A percentile compares a stretch with the other conserved stretches of the same genome.
Conservation (phyloP, 1,140 invertebrate genomes). For the Triops cancriformis region DNA sequence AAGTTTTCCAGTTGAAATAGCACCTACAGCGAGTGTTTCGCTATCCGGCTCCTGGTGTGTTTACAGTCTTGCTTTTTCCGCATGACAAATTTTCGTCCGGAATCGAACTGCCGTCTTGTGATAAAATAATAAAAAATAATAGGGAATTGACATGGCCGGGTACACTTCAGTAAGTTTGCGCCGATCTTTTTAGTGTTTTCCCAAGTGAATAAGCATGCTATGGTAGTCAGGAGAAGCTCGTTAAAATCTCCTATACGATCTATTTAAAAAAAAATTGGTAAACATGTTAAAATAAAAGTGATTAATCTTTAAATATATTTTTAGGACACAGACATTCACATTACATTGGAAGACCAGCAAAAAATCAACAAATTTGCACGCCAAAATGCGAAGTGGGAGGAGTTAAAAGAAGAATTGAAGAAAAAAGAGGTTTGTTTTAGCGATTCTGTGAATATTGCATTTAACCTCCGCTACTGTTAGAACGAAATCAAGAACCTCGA, state of each 20-base stretch:
- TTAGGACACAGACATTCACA: constrained; percentile 83
- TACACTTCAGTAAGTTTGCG: background rate
- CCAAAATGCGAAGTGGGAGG: constrained; percentile 82
- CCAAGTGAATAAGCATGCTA: background rate
- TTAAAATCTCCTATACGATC: no score
- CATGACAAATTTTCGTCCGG: no score
- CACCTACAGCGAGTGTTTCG: no score
- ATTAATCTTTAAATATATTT: constrained; percentile 33
- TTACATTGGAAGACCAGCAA: constrained; percentile 92
- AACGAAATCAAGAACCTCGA: constrained; percentile 85
- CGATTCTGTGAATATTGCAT: background rate
- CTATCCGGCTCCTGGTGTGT: no score
- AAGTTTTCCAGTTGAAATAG: no score
- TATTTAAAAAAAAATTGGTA: no score
- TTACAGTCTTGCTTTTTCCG: no score
- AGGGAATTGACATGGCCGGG: background rate
- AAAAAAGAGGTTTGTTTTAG: constrained; percentile 57
- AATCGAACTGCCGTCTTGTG: background rate
- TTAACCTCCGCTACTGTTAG: constrained; percentile 42
- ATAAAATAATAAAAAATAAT: background rate
- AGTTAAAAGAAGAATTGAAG: constrained; percentile 84
- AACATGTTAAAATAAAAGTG: no score
- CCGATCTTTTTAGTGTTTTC: constrained; percentile 9
- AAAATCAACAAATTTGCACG: constrained; percentile 95
- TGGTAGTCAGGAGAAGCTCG: background rate